Conservation (phyloP, 2,888 invertebrate genomes). For the Lymantria dispar region DNA sequence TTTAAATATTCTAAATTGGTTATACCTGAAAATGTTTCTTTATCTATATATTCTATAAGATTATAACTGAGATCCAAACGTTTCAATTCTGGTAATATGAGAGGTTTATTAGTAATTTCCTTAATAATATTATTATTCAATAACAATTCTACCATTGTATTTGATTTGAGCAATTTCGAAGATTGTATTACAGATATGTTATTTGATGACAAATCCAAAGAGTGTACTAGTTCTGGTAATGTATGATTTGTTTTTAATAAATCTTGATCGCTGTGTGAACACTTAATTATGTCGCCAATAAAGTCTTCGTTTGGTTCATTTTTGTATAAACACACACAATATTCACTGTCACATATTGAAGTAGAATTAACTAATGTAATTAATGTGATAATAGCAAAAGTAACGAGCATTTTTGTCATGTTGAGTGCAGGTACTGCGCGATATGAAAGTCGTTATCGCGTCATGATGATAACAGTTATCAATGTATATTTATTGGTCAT, state of each 20-base stretch:
- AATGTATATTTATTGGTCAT: slow-evolving; percentile 61
- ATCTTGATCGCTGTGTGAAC: slow-evolving; percentile 43
- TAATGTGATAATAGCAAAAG: slow-evolving; percentile 31
- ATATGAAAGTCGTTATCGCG: slow-evolving; percentile 49
- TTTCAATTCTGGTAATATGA: slow-evolving; percentile 56
- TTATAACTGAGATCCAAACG: slow-evolving; percentile 69
- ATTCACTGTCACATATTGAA: slow-evolving; percentile 50
- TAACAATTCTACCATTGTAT: slow-evolving; percentile 46
- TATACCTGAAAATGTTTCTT: slow-evolving; percentile 57
- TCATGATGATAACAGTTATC: slow-evolving; percentile 31
- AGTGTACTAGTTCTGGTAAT: slow-evolving; percentile 48
- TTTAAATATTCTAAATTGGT: slow-evolving; percentile 67
- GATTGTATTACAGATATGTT: slow-evolving; percentile 46
- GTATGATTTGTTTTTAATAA: slow-evolving; percentile 39
- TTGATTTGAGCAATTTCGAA: slow-evolving; percentile 46
- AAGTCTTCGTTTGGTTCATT: slow-evolving; percentile 43
- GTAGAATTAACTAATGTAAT: slow-evolving; percentile 39
- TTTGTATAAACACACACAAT: slow-evolving; percentile 47
- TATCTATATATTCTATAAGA: slow-evolving; percentile 54
- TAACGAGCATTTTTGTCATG: slow-evolving; percentile 37
- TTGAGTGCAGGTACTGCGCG: slow-evolving; percentile 22
- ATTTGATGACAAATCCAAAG: slow-evolving; percentile 61
- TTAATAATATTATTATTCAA: slow-evolving; percentile 56
- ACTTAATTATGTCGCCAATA: slow-evolving; percentile 53
- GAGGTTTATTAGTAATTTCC: slow-evolving; percentile 46